Conservation (phyloP, 1,140 invertebrate species). For the Drosophila lowei region DNA sequence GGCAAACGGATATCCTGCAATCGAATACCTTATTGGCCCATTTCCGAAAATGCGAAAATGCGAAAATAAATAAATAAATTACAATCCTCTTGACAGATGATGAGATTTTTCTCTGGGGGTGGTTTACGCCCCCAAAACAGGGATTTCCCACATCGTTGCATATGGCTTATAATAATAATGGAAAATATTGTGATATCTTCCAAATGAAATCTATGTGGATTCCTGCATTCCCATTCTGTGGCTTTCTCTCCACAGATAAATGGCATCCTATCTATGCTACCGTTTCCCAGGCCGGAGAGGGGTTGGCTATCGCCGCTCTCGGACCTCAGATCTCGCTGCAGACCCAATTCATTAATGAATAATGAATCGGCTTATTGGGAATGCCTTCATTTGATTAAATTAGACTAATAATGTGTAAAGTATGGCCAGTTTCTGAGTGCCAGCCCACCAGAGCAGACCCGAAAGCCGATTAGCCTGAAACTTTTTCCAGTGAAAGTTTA, state of each 20-base stretch:
- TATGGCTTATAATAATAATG: conserved; percentile 39
- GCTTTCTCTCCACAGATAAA: conserved; percentile 44
- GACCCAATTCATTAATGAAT: conserved; percentile 75
- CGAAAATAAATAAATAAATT: conserved; percentile 72
- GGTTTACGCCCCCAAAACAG: conserved; percentile 54
- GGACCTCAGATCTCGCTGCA: conserved; percentile 9
- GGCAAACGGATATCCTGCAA: conserved; percentile 63
- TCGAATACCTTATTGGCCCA: conserved; percentile 53
- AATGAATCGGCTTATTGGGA: conserved; percentile 65
- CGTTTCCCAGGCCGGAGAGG: conserved; percentile 22
- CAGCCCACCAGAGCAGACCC: conserved; percentile 61
- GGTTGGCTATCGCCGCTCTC: neutral
- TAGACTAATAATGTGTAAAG: conserved; percentile 77
- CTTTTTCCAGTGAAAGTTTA: conserved; percentile 66
- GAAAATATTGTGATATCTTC: conserved; percentile 34
- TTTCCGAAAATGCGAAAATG: conserved; percentile 48
- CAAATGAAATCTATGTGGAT: conserved; percentile 26
- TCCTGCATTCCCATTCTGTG: conserved; percentile 20
- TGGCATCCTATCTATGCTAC: conserved; percentile 52
- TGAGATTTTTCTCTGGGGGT: conserved; percentile 41
- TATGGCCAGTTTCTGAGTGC: conserved; percentile 37
- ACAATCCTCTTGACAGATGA: conserved; percentile 63
- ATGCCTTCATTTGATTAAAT: conserved; percentile 77
- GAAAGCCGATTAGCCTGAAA: conserved; percentile 61
- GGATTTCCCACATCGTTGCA: conserved; percentile 15